A percentile compares a stretch with the other conserved stretches of the same genome.
Evolutionary conservation across 2,888 invertebrate species (phyloP).

Genomic region (Caenorhabditis angaria): DNA sequence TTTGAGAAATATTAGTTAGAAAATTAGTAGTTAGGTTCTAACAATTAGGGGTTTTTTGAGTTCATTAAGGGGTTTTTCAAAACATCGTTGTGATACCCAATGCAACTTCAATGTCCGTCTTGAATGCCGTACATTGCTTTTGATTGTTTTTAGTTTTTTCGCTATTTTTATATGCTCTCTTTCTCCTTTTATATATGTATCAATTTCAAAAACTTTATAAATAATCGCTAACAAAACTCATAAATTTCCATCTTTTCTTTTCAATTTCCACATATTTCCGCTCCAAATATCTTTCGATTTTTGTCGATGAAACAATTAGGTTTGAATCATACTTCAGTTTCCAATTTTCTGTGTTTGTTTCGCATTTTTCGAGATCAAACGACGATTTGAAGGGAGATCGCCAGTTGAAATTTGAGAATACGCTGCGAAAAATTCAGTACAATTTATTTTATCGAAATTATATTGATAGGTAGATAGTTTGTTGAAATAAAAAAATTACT

Average conservation of each 20-base stretch:
- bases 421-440: slow-evolving; percentile 20
- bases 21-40: too few relatives aligned
- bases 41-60: too few relatives aligned
- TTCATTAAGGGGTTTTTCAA: too few relatives aligned
- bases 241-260: slow-evolving; percentile 24
- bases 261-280: slow-evolving; percentile 23
- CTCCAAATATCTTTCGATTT: slow-evolving; percentile 18
- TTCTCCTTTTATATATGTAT: too few relatives aligned
- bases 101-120: too few relatives aligned
- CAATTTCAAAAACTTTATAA: too few relatives aligned
- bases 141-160: too few relatives aligned
- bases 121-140: too few relatives aligned
- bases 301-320: slow-evolving; percentile 12
- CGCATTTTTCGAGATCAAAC: slow-evolving; percentile 13
- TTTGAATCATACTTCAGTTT: slow-evolving; percentile 9
- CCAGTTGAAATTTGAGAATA: slow-evolving; percentile 21
- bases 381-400: slow-evolving; percentile 18
- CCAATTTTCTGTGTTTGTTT: slow-evolving; percentile 9
- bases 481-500: background rate
- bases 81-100: too few relatives aligned
- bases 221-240: slow-evolving; percentile 17
- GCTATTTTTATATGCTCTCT: too few relatives aligned
- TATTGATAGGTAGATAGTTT: background rate
- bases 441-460: too few relatives aligned
- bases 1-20: too few relatives aligned